Conservation (phyloP, 2,888 invertebrate species). For the Mechanitis mazaeus region DNA sequence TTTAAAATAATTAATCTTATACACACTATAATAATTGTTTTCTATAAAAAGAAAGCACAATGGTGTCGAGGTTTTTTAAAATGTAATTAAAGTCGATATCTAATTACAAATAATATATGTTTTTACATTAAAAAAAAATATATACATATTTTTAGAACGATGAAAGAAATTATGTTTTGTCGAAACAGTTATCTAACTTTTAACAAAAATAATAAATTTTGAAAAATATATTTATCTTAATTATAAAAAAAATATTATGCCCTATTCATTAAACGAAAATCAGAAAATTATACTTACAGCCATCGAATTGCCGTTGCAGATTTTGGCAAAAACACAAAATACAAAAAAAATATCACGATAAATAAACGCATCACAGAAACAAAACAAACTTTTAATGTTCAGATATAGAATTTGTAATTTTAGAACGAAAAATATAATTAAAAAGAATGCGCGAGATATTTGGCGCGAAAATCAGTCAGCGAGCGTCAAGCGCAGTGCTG, state of each 20-base stretch:
- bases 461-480: constrained; percentile 58
- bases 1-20: no score
- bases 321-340: constrained; percentile 69
- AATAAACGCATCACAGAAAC: constrained; percentile 63
- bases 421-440: constrained; percentile 24
- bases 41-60: no score
- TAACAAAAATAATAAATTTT: no score
- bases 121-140: no score
- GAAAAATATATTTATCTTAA: no score
- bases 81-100: no score
- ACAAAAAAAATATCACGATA: constrained; percentile 63
- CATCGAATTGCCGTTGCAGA: constrained; percentile 68
- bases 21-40: no score
- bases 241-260: not conserved
- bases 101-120: no score
- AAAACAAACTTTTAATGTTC: constrained; percentile 15
- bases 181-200: no score
- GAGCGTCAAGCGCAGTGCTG: constrained; percentile 41
- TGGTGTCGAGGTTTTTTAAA: no score
- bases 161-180: no score
- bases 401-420: constrained; percentile 19
- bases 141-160: no score
- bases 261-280: constrained; percentile 4
- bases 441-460: constrained; percentile 43
- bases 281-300: constrained; percentile 58